These are phyloP conservation scores for Sula dactylatra DNA, from an alignment of 2,113 vertebrate genomes.

Conservation along the genomic window DNA sequence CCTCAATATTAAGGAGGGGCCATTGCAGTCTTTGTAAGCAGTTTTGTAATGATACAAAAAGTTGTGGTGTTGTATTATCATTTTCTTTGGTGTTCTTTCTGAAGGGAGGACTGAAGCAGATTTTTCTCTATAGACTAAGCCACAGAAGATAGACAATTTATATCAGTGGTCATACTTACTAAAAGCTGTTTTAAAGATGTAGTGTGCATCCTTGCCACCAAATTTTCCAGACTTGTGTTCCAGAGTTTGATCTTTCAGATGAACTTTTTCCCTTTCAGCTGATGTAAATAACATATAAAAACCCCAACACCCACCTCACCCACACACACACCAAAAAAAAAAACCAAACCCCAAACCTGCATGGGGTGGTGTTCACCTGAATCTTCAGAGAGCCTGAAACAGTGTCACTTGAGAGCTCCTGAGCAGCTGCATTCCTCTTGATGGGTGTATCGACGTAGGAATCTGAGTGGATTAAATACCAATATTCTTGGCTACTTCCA, in stretches of 20 bases:
- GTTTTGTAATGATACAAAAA: neutral
- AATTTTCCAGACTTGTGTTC: neutral
- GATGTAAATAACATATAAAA: neutral
- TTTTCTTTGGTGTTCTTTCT: neutral
- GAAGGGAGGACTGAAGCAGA: neutral
- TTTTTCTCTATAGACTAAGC: neutral
- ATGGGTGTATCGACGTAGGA: neutral
- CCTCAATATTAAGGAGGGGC: rapidly evolving
- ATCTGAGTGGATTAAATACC: neutral
- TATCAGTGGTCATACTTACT: neutral
- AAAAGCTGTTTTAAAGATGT: neutral
- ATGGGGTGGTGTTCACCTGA: neutral
- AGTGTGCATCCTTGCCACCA: neutral
- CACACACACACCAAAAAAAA: no score
- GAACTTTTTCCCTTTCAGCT: neutral
- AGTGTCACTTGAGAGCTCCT: neutral
- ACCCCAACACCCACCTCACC: neutral
- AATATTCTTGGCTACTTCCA: neutral
- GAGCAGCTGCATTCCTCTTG: neutral
- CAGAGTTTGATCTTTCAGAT: neutral
- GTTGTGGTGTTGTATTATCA: neutral
- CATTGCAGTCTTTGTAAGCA: neutral
- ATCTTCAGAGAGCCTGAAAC: neutral
- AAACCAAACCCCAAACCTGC: neutral
- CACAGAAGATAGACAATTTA: neutral